phyloP scores from a whole-genome alignment of 2,113 vertebrate species.

The Chitala chitala region DNA sequence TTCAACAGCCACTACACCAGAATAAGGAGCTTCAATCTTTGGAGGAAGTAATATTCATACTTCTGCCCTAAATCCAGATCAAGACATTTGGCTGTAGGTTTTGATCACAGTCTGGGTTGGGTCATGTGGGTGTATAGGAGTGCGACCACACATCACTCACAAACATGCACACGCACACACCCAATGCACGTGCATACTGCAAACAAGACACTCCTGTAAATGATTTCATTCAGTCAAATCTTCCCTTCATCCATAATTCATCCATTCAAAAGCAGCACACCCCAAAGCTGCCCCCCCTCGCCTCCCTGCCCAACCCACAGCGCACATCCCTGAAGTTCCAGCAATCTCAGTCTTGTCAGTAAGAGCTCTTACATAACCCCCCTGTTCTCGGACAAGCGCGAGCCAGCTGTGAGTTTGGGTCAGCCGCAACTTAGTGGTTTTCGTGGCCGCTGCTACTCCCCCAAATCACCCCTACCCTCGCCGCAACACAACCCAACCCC shows the following conservation, averaged over 20 bases:
- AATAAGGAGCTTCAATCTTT: not conserved
- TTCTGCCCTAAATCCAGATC: not conserved
- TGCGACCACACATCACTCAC: no score
- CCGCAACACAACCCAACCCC: no score
- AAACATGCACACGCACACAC: not conserved
- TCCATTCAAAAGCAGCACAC: conserved; percentile 11
- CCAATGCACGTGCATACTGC: not conserved
- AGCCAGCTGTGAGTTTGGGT: conserved; percentile 3
- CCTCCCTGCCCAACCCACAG: not conserved
- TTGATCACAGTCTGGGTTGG: no score
- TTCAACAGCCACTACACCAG: not conserved
- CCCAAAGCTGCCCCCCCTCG: not conserved
- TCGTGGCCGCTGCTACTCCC: not conserved
- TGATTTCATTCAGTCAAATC: conserved; percentile 20
- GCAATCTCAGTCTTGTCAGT: conserved; percentile 30
- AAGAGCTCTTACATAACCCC: conserved; percentile 30
- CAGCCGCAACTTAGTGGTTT: conserved; percentile 27
- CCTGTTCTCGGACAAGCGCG: not conserved
- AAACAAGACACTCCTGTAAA: no score
- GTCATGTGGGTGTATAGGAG: no score
- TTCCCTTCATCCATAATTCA: conserved; percentile 24
- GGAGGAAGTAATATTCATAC: not conserved
- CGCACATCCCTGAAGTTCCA: conserved; percentile 41
- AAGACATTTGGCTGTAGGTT: not conserved
- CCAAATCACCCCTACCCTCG: not conserved